Evolutionary conservation across 2,888 invertebrate genomes (phyloP), one percentile per base, ranked within the genome.

Genomic region (Sisyra nigra): DNA sequence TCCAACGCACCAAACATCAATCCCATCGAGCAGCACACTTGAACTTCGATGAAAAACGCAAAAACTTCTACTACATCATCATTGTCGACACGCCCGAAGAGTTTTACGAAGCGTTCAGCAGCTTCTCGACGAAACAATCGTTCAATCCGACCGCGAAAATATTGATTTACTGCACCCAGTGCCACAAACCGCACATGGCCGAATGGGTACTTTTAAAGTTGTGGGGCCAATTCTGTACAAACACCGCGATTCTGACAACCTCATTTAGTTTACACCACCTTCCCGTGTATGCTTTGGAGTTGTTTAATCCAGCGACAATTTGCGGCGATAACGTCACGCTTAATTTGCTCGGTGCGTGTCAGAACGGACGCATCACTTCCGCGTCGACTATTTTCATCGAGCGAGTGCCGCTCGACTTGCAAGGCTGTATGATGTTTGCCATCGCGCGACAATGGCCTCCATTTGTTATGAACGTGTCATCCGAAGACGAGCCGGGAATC

Each of bases 391-490:
- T 50, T 30, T 31, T 40, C 6, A 45, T 43, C 18, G 41, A 45
- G 7, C 13, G 13, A 40, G 29, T 44, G 2, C 36, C 36, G 9
- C 33, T 18, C 11, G 46, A 44, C 14, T 50, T 49, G 14, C 24
- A 48, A 4, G 49, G 50, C 31, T 55, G 55, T 31, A 41, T 42
- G 5, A 40, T 53, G 6, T 36, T 51, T 32, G 48, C 47, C 1
- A 41, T 51, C n/a, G 41, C 50, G 1, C 49, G 53, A 46, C 45
- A 45, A 34, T 49, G 49, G 42, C 53, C 54, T 2, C 55, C 55
- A n/a, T 52, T 52, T 42, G 52, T 55, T 2, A 47, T 53, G n/a
- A 46, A 47, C 30, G 34, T 46, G 18, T 31, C 42, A 3, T 13
- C 34, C 1, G 14, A 30, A 31, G 30, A 2, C 9, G 31, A 31